Evolutionary conservation across 2,888 invertebrate species (phyloP).

Genomic region (Lycia hirtaria): DNA sequence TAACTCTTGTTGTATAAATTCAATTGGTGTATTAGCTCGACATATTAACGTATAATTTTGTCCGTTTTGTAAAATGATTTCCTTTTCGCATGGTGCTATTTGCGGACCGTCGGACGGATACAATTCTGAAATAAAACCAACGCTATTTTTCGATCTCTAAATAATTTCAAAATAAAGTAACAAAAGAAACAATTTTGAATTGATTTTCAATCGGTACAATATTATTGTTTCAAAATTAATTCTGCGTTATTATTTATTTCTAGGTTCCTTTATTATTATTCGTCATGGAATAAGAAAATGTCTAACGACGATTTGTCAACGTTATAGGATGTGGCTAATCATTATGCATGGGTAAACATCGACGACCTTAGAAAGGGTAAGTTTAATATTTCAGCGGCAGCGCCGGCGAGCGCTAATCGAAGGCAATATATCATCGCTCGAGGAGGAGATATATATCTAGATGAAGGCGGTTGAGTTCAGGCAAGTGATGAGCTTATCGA

Average conservation of each 20-base stretch:
- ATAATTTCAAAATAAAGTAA: background rate
- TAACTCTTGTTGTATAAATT: conserved; percentile 69
- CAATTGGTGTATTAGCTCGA: conserved; percentile 59
- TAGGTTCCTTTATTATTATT: background rate
- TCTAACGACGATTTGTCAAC: conserved; percentile 47
- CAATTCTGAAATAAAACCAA: conserved; percentile 70
- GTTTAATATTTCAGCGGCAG: conserved; percentile 56
- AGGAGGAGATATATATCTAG: conserved; percentile 29
- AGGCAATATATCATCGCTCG: conserved; percentile 61
- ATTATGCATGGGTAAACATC: conserved; percentile 57
- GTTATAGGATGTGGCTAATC: conserved; percentile 50
- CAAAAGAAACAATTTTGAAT: no score
- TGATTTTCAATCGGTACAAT: no score
- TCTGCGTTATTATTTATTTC: background rate
- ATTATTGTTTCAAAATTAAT: no score
- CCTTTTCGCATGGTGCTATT: conserved; percentile 62
- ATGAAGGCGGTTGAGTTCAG: conserved; percentile 15
- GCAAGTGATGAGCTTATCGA: conserved; percentile 44
- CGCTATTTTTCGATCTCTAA: background rate
- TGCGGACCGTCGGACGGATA: conserved; percentile 64
- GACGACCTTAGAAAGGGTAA: conserved; percentile 48
- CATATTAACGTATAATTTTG: conserved; percentile 72
- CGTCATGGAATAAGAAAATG: conserved; percentile 3
- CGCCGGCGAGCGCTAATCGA: conserved; percentile 57
- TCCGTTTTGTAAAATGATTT: conserved; percentile 70